Percentiles rank a stretch among this genome's conserved stretches.
phyloP scores from a whole-genome alignment of 2,888 invertebrate species.

The Incurvaria masculella region DNA sequence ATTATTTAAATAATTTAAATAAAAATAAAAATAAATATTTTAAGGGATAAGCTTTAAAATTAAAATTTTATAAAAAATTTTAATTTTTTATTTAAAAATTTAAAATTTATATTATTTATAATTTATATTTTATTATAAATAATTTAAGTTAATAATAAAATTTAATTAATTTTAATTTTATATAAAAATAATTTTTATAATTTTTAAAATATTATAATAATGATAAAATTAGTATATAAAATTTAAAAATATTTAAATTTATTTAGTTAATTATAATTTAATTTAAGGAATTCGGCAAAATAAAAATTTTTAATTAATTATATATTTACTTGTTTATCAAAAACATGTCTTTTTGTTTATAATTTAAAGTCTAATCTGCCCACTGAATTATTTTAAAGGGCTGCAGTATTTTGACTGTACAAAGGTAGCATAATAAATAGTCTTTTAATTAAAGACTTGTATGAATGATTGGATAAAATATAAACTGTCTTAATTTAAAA shows the following conservation, averaged over 20 bases:
- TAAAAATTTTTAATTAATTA: conserved; percentile 51
- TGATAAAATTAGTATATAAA: conserved; percentile 60
- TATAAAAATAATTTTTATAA: conserved; percentile 42
- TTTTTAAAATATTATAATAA: conserved; percentile 41
- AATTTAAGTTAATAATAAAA: too few relatives aligned
- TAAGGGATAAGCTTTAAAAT: conserved; percentile 60
- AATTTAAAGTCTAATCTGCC: too few relatives aligned
- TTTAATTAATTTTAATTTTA: conserved; percentile 41
- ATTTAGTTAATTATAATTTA: conserved; percentile 24
- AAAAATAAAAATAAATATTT: conserved; percentile 39
- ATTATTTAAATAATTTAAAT: conserved; percentile 25
- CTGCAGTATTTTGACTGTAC: too few relatives aligned
- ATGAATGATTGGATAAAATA: too few relatives aligned
- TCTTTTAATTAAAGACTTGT: too few relatives aligned
- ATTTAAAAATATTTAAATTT: conserved; percentile 25
- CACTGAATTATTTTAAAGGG: too few relatives aligned
- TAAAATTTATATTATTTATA: conserved; percentile 58
- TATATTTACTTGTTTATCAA: too few relatives aligned
- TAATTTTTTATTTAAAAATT: conserved; percentile 34
- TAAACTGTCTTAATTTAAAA: too few relatives aligned
- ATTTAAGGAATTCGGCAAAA: too few relatives aligned
- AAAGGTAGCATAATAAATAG: too few relatives aligned
- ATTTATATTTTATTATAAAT: conserved; percentile 50
- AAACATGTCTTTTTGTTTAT: too few relatives aligned
- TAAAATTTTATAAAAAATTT: conserved; percentile 48